Evolutionary conservation across 2,888 invertebrate genomes (phyloP), one percentile per base, ranked within the genome.

Genomic region (Eumacrocentrus americanus): DNA sequence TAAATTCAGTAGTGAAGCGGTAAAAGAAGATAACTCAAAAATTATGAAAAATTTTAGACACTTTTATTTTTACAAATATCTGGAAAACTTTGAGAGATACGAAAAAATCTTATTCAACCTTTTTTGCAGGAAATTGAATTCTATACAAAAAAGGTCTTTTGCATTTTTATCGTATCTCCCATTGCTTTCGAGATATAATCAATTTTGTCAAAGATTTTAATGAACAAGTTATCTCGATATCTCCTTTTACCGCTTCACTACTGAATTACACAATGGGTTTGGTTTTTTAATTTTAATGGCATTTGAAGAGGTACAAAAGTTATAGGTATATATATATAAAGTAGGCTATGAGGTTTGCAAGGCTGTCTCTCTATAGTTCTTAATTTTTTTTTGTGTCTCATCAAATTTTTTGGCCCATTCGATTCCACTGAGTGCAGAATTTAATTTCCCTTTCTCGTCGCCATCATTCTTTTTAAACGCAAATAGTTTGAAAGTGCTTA

Each of bases 251-350:
- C 62, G 52, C 51, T 50, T 55, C 58, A 37, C 22, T 38, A 52
- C 59, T 46, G 60, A 42, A 60, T 57, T 58, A 63, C 53, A 60
- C 64, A 29, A 40, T 60, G 70, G 67, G 62, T 57, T 68, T 62
- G 62, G 60, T 61, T 67, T 64, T 12, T 57, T 22, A 56, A 38
- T 60, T 9, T 23, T 55, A 63, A 62, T 65, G 63, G 62, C 69
- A 67, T 76, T 72, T 68, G 73, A 75, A 76, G 76, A 76, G 75
- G 76, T 78, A 78, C 69, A 78, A 78, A 78, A 78, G 74, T 77
- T 75, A 73, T 69, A 70, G 57, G 57, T 62, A 60, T 67, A 62
- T 69, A 69, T 69, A n/a, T n/a, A n/a, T n/a, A n/a, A n/a, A 52
- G 66, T 73, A 72, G 71, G 66, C 70, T 70, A 69, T 74, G 70